A percentile compares a stretch with the other conserved stretches of the same genome.
Conservation (phyloP, 2,113 vertebrate species). For the Trogon melanurus region DNA sequence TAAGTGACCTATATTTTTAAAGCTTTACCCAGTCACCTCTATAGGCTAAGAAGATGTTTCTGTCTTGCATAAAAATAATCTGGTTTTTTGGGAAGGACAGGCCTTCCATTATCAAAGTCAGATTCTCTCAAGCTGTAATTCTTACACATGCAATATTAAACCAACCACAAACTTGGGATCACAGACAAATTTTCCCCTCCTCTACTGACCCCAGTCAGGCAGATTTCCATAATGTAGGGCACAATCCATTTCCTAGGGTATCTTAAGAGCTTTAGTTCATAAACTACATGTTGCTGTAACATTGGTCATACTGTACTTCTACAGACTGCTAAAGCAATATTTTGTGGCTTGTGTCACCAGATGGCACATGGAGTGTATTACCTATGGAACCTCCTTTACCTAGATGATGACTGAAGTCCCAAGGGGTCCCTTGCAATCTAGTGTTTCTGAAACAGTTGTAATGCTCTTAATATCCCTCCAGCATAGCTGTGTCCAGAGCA, state of each 20-base stretch:
- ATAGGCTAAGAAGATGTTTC: not conserved
- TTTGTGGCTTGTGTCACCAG: not conserved
- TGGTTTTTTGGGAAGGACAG: not conserved
- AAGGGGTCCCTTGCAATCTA: not conserved
- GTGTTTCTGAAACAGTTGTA: not conserved
- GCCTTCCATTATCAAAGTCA: not conserved
- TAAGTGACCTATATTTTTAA: not conserved
- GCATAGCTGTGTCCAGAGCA: not conserved
- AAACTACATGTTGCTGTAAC: not conserved
- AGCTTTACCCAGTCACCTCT: not conserved
- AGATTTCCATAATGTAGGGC: not conserved
- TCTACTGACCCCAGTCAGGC: not conserved
- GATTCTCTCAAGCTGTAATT: not conserved
- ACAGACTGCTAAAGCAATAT: not conserved
- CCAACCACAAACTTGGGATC: not conserved
- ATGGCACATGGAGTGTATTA: not conserved
- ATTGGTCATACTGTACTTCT: not conserved
- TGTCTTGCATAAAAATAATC: not conserved
- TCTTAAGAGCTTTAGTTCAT: not conserved
- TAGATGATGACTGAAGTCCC: not conserved
- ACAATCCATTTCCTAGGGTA: not conserved
- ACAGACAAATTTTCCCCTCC: not conserved
- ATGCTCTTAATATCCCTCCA: not conserved
- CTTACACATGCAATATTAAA: not conserved
- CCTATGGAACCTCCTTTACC: not conserved